Percentiles rank a stretch among this genome's conserved stretches.
Evolutionary conservation across 2,797 vertebrate species (phyloP).

Genomic region (Cynodonichthys magdalenae): DNA sequence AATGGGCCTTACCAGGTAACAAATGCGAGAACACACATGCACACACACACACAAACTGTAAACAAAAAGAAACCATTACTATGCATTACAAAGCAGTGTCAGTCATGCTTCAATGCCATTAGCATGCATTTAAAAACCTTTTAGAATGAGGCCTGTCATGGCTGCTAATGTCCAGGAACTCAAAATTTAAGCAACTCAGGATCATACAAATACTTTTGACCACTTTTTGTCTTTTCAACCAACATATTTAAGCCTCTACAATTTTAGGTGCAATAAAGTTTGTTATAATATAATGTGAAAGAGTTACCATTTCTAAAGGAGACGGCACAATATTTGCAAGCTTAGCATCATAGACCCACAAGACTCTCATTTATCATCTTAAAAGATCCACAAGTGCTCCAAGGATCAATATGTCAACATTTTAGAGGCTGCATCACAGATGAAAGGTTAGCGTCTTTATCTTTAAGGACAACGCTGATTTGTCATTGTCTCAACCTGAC

Average conservation of each 20-base stretch:
- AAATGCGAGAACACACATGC: neutral
- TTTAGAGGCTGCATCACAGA: constrained; percentile 7
- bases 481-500: constrained; percentile 20
- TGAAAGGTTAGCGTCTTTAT: constrained; percentile 34
- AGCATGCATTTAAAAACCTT: constrained; percentile 38
- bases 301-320: neutral
- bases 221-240: neutral
- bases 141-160: constrained; percentile 17
- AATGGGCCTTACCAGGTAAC: too few species aligned
- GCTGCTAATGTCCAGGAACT: constrained; percentile 10
- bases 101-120: constrained; percentile 32
- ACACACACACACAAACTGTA: constrained; percentile 28
- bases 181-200: constrained; percentile 27
- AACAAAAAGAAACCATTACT: constrained; percentile 43
- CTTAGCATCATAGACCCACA: neutral
- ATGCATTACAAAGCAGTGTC: constrained; percentile 36
- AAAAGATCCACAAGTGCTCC: constrained; percentile 10
- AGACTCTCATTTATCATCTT: constrained; percentile 19
- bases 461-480: constrained; percentile 5
- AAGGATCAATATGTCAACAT: constrained; percentile 4
- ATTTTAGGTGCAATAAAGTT: neutral
- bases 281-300: neutral
- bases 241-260: neutral
- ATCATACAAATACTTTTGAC: constrained; percentile 5
- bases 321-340: neutral